Evolutionary conservation across 2,113 vertebrate species (phyloP).

Genomic region (Saimiri boliviensis): DNA sequence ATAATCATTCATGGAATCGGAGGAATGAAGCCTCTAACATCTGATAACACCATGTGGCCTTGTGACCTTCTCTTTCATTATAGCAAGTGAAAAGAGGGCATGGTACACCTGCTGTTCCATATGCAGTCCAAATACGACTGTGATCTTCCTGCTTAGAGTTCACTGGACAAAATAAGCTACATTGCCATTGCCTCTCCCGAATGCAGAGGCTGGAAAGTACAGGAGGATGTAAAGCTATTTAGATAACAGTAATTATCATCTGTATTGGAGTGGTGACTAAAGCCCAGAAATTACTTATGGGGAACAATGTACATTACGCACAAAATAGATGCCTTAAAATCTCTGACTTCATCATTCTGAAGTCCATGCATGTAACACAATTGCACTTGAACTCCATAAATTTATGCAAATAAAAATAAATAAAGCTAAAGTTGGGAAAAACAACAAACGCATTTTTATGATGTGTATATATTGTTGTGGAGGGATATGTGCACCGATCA

Average conservation of each 20-base stretch:
- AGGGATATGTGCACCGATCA: background rate
- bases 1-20: background rate
- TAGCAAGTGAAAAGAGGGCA: background rate
- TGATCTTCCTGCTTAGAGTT: background rate
- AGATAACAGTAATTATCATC: background rate
- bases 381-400: background rate
- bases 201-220: background rate
- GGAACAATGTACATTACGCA: background rate
- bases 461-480: background rate
- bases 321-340: background rate
- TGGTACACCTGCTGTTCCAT: background rate
- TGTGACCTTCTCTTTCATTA: background rate
- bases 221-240: background rate
- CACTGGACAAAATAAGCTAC: background rate
- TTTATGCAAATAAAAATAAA: background rate
- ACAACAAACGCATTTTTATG: background rate
- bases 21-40: background rate
- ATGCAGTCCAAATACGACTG: background rate
- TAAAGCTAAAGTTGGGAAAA: background rate
- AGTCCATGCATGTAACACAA: background rate
- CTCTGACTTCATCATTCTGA: background rate
- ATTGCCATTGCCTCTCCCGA: background rate
- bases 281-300: background rate
- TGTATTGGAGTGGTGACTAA: background rate
- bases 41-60: background rate